Evolutionary conservation across 2,113 vertebrate species (phyloP).

Genomic region (Glaucidium brasilianum): DNA sequence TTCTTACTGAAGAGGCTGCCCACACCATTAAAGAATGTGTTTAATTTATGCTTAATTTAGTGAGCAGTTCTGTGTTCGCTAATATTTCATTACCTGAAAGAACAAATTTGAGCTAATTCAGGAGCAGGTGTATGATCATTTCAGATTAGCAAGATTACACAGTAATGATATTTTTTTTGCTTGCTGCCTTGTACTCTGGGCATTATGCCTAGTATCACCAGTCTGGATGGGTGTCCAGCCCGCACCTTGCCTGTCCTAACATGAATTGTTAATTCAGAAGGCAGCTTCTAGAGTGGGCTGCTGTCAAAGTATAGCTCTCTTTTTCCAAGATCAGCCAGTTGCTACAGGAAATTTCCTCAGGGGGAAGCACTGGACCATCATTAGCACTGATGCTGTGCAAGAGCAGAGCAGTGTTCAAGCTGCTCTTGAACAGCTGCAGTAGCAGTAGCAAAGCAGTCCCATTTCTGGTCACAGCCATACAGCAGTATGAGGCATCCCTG

Average conservation of each 20-base stretch:
- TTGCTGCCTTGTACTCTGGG: not conserved
- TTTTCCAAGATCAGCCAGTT: not conserved
- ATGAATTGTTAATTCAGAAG: not conserved
- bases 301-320: not conserved
- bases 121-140: not conserved
- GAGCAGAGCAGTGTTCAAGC: rapidly evolving
- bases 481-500: not conserved
- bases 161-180: not conserved
- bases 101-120: not conserved
- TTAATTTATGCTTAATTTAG: not conserved
- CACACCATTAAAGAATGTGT: not conserved
- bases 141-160: not conserved
- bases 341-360: not conserved
- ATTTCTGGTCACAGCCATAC: not conserved
- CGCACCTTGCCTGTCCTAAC: not conserved
- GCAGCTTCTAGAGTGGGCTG: not conserved
- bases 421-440: not conserved
- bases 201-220: not conserved
- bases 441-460: not conserved
- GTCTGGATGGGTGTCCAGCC: not conserved
- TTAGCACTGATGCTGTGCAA: not conserved
- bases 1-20: not conserved
- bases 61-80: not conserved
- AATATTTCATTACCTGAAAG: not conserved
- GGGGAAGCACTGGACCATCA: not conserved